phyloP scores from a whole-genome alignment of 2,113 vertebrate genomes.

The Haemorhous mexicanus region DNA sequence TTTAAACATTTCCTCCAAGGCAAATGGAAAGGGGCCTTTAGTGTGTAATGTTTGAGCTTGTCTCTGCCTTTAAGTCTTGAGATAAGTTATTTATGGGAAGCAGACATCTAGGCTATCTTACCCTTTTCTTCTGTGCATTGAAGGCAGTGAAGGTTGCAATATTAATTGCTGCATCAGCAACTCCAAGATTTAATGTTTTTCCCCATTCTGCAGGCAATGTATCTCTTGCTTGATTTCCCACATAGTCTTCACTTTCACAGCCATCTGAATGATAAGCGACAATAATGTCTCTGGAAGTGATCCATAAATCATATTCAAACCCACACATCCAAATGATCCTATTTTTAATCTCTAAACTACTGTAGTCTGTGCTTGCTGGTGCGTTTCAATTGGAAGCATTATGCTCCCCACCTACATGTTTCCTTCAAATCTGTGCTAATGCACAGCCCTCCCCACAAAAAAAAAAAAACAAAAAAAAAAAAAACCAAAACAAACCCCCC shows the following conservation, averaged over 20 bases:
- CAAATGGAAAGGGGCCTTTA: constrained; percentile 1
- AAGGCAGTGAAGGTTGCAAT: constrained; percentile 57
- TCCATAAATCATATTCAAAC: constrained; percentile 75
- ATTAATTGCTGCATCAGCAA: constrained; percentile 71
- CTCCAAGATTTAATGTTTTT: constrained; percentile 65
- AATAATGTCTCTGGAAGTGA: constrained; percentile 66
- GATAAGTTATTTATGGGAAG: constrained; percentile 57
- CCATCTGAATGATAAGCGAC: constrained; percentile 66
- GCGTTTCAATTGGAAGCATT: constrained; percentile 49
- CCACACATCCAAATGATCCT: constrained; percentile 57
- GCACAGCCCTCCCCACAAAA: neutral
- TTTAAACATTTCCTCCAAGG: constrained; percentile 24
- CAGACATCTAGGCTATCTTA: constrained; percentile 46
- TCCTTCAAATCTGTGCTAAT: constrained; percentile 45
- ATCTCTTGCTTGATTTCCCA: constrained; percentile 59
- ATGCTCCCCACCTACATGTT: constrained; percentile 57
- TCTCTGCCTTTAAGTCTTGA: constrained; percentile 14
- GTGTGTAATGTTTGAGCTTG: constrained; percentile 20
- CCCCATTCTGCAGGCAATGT: constrained; percentile 31
- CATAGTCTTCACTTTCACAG: constrained; percentile 59
- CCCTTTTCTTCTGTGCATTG: constrained; percentile 31
- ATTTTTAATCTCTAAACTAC: constrained; percentile 70
- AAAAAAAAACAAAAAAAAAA: neutral
- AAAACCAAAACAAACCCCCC: neutral
- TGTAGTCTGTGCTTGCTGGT: constrained; percentile 33